A percentile compares a stretch with the other conserved stretches of the same genome.
Conservation (phyloP, 2,113 vertebrate genomes). For the Lophius piscatorius region DNA sequence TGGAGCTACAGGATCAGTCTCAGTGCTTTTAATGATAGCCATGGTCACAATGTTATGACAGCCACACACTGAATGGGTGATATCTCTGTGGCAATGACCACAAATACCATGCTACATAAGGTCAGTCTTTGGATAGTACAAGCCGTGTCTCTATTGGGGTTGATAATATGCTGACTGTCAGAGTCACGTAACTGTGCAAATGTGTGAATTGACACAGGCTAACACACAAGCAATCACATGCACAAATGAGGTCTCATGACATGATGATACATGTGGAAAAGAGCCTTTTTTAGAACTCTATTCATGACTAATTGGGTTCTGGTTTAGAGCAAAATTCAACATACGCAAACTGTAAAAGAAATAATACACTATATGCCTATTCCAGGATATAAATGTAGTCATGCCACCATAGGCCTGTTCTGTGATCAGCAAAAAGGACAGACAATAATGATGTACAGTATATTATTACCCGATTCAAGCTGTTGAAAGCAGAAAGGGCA, state of each 20-base stretch:
- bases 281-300: background rate
- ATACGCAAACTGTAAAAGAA: background rate
- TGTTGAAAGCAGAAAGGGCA: too few species aligned
- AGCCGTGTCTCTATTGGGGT: conserved; percentile 21
- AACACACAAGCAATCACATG: conserved; percentile 14
- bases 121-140: conserved; percentile 24
- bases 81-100: conserved; percentile 3
- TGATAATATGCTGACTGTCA: conserved; percentile 33
- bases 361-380: too few species aligned
- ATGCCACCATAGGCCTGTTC: too few species aligned
- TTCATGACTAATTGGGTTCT: background rate
- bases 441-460: too few species aligned
- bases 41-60: conserved; percentile 22
- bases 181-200: background rate
- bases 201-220: conserved; percentile 7
- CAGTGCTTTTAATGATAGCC: conserved; percentile 8
- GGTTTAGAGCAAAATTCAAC: background rate
- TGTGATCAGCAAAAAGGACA: too few species aligned
- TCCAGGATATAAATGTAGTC: too few species aligned
- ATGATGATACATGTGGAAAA: conserved; percentile 14
- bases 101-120: conserved; percentile 21
- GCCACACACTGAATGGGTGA: conserved; percentile 17
- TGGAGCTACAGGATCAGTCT: background rate
- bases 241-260: conserved; percentile 10
- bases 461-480: too few species aligned